phyloP scores from a whole-genome alignment of 2,888 invertebrate genomes.

The Nymphalis urticae region DNA sequence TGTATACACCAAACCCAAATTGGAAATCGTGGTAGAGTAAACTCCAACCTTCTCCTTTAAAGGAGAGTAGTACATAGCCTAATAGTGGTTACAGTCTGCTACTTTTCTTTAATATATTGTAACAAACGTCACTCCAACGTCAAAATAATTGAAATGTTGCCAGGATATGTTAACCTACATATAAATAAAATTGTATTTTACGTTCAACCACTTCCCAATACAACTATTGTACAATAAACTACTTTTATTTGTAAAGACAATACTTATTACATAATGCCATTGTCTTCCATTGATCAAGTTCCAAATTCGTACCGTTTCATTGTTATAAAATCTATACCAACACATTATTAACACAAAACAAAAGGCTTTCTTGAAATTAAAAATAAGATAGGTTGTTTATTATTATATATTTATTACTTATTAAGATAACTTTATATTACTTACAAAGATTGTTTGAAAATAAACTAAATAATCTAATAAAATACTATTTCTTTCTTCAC shows the following conservation, averaged over 20 bases:
- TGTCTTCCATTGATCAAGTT: constrained; percentile 64
- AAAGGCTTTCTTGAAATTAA: constrained; percentile 17
- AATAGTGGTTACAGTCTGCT: too few relatives aligned
- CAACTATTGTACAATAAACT: constrained; percentile 36
- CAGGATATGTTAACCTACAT: constrained; percentile 1
- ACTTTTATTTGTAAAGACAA: constrained; percentile 47
- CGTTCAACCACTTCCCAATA: not conserved
- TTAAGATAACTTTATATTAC: too few relatives aligned
- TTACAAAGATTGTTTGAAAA: too few relatives aligned
- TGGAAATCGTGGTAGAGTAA: too few relatives aligned
- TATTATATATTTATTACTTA: too few relatives aligned
- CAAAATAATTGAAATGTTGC: not conserved
- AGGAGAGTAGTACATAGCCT: too few relatives aligned
- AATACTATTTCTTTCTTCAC: too few relatives aligned
- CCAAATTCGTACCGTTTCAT: constrained; percentile 41
- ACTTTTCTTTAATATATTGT: too few relatives aligned
- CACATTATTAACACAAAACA: constrained; percentile 24
- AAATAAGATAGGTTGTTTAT: not conserved
- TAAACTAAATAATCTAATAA: too few relatives aligned
- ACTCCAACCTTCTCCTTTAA: too few relatives aligned
- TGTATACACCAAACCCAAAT: too few relatives aligned
- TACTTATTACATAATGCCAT: constrained; percentile 57
- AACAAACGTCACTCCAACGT: too few relatives aligned
- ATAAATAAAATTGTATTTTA: constrained; percentile 5
- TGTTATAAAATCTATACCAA: constrained; percentile 28